Evolutionary conservation across 2,888 invertebrate species (phyloP), one percentile per base, ranked within the genome.

Genomic region (Atethmia centrago): DNA sequence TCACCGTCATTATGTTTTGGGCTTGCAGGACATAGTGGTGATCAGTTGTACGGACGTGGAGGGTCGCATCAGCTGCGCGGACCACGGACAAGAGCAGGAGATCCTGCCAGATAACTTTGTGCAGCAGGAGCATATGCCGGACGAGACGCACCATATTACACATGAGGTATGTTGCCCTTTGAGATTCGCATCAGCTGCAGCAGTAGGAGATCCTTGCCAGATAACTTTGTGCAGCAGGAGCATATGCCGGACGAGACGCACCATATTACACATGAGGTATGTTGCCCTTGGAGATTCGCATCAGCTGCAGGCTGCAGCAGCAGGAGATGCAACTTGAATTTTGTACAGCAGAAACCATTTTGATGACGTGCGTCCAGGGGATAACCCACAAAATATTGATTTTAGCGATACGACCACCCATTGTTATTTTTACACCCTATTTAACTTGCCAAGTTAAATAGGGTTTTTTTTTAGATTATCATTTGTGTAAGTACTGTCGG

Each of bases 241-340:
- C 91, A 91, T 0, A 61, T 92, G 65, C 85, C 90, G 0, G 90
- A 87, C 42, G 93, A 93, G 2, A 63, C 91, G 9, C 96, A 96
- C 74, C 97, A 97, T 61, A 93, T 94, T n/a, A 73, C 93, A 31
- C 96, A 97, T 71, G 94, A 95, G 89, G 93, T 96, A 28, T 55
- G 36, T 36, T n/a, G n/a, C n/a, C n/a, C n/a, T n/a, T n/a, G n/a
- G 79, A 78, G 14, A 77, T 80, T 0, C 78, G 80, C 63, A 93
- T 95, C 53, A 94, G 92, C 84, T 95, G 93, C 92, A 86, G 0
- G n/a, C n/a, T n/a, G n/a, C n/a, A n/a, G n/a, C 94, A 94, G 36
- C 95, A 96, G 77, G 95, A 95, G 87, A 96, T 96, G 10, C 85
- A 95, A 31, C 96, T 96, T 0, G 96, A 96, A 85, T 89, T 95